These are phyloP conservation scores for Apis cerana DNA, from an alignment of 1,140 invertebrate genomes.

Conservation along the genomic window DNA sequence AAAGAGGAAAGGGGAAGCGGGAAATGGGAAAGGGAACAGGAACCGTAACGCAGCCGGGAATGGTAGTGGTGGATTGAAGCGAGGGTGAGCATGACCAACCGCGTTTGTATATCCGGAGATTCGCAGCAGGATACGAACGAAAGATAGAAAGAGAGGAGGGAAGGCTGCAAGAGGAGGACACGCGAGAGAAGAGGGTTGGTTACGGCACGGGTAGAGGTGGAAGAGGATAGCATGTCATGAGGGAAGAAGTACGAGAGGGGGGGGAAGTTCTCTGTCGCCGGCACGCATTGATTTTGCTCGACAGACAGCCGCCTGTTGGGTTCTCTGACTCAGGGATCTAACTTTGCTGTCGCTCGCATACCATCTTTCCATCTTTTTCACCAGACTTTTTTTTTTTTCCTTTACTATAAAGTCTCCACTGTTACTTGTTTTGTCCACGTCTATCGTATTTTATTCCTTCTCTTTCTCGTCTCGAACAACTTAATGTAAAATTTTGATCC, in stretches of 20 bases:
- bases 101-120: constrained; percentile 44
- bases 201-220: constrained; percentile 50
- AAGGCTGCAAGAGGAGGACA: constrained; percentile 14
- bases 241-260: constrained; percentile 53
- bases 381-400: neutral
- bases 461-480: too few relatives aligned
- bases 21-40: constrained; percentile 11
- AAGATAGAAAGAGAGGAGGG: constrained; percentile 36
- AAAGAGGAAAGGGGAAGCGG: constrained; percentile 17
- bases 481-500: neutral
- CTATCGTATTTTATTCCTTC: neutral
- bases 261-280: constrained; percentile 73
- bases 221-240: constrained; percentile 44
- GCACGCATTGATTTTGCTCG: constrained; percentile 79
- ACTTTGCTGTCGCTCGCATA: constrained; percentile 60
- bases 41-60: constrained; percentile 26
- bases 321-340: constrained; percentile 68
- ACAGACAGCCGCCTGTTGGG: constrained; percentile 76
- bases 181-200: constrained; percentile 46
- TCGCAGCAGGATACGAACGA: constrained; percentile 13
- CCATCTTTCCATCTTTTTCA: constrained; percentile 9
- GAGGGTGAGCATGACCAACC: constrained; percentile 54
- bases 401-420: too few relatives aligned
- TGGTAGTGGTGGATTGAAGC: constrained; percentile 34
- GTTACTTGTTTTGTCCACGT: neutral